Percentiles rank a stretch among this genome's conserved stretches.
Conservation (phyloP, 2,113 vertebrate genomes). For the Canis aureus region DNA sequence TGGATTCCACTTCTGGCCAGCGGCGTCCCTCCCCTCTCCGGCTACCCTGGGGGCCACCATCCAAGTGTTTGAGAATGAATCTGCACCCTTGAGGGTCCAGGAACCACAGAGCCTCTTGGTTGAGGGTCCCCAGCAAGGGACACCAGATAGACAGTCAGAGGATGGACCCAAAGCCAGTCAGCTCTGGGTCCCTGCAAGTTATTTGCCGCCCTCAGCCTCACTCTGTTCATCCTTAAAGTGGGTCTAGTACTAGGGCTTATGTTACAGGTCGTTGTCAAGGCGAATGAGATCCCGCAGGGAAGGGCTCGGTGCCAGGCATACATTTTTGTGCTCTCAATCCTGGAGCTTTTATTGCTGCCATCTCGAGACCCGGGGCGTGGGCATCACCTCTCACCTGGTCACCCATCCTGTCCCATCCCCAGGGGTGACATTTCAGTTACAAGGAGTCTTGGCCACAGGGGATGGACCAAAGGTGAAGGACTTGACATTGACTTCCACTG, state of each 20-base stretch:
- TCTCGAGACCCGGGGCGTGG: background rate
- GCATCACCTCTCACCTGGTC: background rate
- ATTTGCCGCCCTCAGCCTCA: background rate
- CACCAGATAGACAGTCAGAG: accelerated
- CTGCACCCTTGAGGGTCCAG: background rate
- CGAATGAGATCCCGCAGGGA: accelerated
- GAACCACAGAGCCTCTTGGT: background rate
- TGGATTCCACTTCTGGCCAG: background rate
- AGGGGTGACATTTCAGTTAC: background rate
- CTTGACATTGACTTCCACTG: background rate
- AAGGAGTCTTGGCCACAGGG: background rate
- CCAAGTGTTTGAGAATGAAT: background rate
- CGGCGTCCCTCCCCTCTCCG: too few relatives aligned
- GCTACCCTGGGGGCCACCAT: background rate
- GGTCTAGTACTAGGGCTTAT: background rate
- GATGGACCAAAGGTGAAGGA: background rate
- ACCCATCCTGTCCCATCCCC: background rate
- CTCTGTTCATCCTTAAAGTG: background rate
- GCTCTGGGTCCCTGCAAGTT: background rate
- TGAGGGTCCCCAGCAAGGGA: background rate
- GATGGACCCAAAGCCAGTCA: background rate
- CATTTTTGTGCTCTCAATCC: accelerated
- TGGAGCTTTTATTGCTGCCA: background rate
- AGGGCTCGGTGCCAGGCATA: accelerated
- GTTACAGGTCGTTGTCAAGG: accelerated